A percentile compares a stretch with the other conserved stretches of the same genome.
phyloP scores from a whole-genome alignment of 2,113 vertebrate genomes.

The Dunckerocampus dactyliophorus region DNA sequence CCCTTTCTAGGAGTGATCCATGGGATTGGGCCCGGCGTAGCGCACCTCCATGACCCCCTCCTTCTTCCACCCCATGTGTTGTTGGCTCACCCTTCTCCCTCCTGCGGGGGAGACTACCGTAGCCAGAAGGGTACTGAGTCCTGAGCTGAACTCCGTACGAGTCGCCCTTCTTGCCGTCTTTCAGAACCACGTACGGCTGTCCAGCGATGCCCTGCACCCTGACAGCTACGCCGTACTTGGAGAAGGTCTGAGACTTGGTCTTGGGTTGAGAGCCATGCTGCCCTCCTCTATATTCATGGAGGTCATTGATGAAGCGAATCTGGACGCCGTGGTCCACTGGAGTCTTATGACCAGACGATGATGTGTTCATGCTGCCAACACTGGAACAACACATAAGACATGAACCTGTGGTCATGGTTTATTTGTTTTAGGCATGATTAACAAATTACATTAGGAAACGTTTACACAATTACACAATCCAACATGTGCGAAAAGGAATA shows the following conservation, averaged over 20 bases:
- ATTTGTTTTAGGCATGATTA: too few species aligned
- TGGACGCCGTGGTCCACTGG: slow-evolving; percentile 87
- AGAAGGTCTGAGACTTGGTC: slow-evolving; percentile 48
- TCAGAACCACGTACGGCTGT: slow-evolving; percentile 91
- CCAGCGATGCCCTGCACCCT: slow-evolving; percentile 90
- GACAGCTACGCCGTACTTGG: slow-evolving; percentile 87
- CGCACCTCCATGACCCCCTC: slow-evolving; percentile 45
- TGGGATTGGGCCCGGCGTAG: slow-evolving; percentile 83
- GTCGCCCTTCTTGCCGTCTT: slow-evolving; percentile 83
- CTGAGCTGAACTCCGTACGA: slow-evolving; percentile 84
- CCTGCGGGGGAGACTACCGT: slow-evolving; percentile 59
- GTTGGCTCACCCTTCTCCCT: slow-evolving; percentile 36
- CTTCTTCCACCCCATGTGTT: slow-evolving; percentile 25
- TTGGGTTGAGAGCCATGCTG: slow-evolving; percentile 38
- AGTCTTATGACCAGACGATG: slow-evolving; percentile 69
- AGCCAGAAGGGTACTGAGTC: slow-evolving; percentile 56
- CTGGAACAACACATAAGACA: not conserved
- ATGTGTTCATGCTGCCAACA: slow-evolving; percentile 62
- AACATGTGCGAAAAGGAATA: too few species aligned
- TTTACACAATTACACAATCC: too few species aligned
- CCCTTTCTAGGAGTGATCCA: slow-evolving; percentile 74
- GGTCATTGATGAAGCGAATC: slow-evolving; percentile 89
- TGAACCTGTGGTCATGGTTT: not conserved
- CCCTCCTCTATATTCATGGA: slow-evolving; percentile 55
- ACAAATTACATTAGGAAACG: too few species aligned